Base-by-base conservation (phyloP, 2,113 vertebrate genomes). In the Haliaeetus leucogaster region DNA sequence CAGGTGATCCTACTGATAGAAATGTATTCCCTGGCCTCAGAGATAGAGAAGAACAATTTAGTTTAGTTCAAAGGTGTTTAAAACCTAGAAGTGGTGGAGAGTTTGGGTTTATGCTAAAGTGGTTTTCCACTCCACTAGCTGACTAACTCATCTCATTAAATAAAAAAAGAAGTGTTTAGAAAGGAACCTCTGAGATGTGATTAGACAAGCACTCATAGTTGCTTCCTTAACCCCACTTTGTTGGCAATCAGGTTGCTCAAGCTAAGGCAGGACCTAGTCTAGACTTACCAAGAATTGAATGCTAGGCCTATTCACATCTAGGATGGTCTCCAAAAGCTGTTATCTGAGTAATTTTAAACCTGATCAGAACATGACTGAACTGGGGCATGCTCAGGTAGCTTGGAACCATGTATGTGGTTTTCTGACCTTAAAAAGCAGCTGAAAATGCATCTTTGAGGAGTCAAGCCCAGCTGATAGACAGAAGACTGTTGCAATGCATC, bases 371-470 rank as follows among this genome's bases (percentile, higher is more conserved):
- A 7, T 42, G 22, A 74, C 82, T 76, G 29, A 78, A 71, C 62
- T 72, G 36, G 16, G 19, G 29, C 19, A 11, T 56, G 5, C 21
- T 47, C 0, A 0, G 8, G 17, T 56, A 47, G 38, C 43, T 73
- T 47, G 63, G 20, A 83, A 38, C 38, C 9, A 16, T 55, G 5
- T 27, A 10, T 43, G 42, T 45, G 42, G 32, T 19, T 67, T 56
- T 80, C 47, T 68, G 38, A 56, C 21, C 21, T 58, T 62, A 50
- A 80, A 82, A 65, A 59, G 13, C 71, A 83, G 7, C 40, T 45
- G 26, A 42, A 80, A 68, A 78, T 27, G 6, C 48, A 25, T 47
- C 15, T 73, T 72, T 67, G 53, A 86, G 43, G 17, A 68, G 36
- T 77, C 43, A 26, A 73, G 45, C 14, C 45, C 36, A 61, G 23